phyloP scores from a whole-genome alignment of 2,888 invertebrate genomes.

The Drosophila histrio region DNA sequence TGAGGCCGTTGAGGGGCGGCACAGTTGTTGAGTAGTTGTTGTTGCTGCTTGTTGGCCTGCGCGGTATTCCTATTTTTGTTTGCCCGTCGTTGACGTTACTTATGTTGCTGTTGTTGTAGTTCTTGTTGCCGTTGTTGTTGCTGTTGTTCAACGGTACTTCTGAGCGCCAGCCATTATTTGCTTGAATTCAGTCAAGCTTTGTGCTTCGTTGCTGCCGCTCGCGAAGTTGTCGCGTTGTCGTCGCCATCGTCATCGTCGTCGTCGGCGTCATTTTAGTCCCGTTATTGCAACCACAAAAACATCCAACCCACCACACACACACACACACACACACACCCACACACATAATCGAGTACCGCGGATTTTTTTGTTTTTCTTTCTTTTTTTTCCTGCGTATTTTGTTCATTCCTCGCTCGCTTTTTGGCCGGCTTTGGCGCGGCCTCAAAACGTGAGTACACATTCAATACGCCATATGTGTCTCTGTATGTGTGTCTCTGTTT shows the following conservation, averaged over 20 bases:
- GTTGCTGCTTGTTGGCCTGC: conserved; percentile 55
- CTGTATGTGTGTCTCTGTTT: conserved; percentile 31
- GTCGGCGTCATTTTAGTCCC: conserved; percentile 36
- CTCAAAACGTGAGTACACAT: conserved; percentile 71
- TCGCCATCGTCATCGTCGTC: neutral
- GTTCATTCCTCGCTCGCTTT: conserved; percentile 27
- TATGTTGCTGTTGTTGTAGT: conserved; percentile 24
- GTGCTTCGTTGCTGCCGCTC: conserved; percentile 76
- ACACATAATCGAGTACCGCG: conserved; percentile 7
- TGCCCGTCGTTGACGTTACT: conserved; percentile 49
- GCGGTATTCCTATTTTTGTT: conserved; percentile 76
- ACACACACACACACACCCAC: neutral
- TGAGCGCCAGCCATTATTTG: conserved; percentile 72
- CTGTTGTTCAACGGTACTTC: conserved; percentile 75
- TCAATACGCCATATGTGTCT: conserved; percentile 14
- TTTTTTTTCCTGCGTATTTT: conserved; percentile 29
- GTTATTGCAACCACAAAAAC: conserved; percentile 50
- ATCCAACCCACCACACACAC: conserved; percentile 13
- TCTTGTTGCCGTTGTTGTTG: conserved; percentile 39
- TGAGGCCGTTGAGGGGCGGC: conserved; percentile 47
- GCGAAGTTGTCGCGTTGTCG: conserved; percentile 68
- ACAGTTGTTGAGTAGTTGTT: conserved; percentile 34
- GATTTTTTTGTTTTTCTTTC: conserved; percentile 1
- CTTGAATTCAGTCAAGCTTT: conserved; percentile 79
- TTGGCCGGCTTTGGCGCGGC: conserved; percentile 75